Base-by-base conservation (phyloP, 1,140 invertebrate genomes). In the Vanessa atalanta region DNA sequence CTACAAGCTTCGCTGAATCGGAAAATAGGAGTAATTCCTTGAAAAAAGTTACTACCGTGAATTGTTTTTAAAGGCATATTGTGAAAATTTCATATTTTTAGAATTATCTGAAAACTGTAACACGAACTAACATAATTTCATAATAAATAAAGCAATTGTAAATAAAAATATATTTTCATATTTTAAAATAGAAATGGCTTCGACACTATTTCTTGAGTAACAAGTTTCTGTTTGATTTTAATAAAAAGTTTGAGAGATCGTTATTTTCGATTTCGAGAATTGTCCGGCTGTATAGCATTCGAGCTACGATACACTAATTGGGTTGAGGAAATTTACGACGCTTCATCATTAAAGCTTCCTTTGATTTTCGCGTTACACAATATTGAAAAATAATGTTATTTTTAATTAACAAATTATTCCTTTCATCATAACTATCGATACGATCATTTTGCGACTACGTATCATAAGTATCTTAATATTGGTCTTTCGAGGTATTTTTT, bases 281-380 rank as follows among this genome's bases (percentile, higher is more conserved):
- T 72, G 73, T 70, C 61, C 60, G 75, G 69, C 75, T 77, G 72
- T 79, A 76, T 70, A 73, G 68, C 65, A 72, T 80, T 77, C 73
- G 73, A 73, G 71, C 74, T 72, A 65, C 73, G 73, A 75, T 78
- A 79, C 77, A 81, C 79, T 83, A 83, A 83, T 83, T 83, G 81
- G 77, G 75, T 74, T 57, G 53, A 57, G 72, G 66, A 83, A 83
- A 80, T 72, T 75, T 77, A 73, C 72, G 76, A 64, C 47, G 72
- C 76, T 69, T 79, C 65, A 16, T 75, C 67, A 74, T 73, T 77
- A 76, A 79, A 70, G 75, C 68, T 78, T 51, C 69, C 47, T 76
- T 78, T 75, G 76, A 78, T 78, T 74, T 76, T 57, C 23, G 23
- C 55, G 55, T 23, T 61, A n/a, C 57, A n/a, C 5, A 61, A 61